Base-by-base conservation (phyloP, 2,797 vertebrate species). In the Paramormyrops hopkinsi region DNA sequence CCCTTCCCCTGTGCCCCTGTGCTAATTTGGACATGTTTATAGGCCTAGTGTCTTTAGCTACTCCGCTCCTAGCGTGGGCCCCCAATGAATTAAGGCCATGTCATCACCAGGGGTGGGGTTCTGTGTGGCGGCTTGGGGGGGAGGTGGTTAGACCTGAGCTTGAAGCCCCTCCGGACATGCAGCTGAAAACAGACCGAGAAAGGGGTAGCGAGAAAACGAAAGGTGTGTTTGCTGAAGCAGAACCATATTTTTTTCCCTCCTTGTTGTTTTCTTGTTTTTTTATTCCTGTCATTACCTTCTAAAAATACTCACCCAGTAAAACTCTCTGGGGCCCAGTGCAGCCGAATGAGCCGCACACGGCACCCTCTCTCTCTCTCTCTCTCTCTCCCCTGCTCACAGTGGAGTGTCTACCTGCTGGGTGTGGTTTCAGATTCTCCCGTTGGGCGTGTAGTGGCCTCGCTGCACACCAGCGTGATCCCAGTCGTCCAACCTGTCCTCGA, bases 161-260 rank as follows among this genome's bases (percentile, higher is more conserved):
- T 37, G 69, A 76, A 46, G 79, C 79, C 79, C 79, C 46, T 83
- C 6, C 41, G 41, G 41, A 50, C 54, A 62, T 79, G 56, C 79
- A 54, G 41, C 53, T 62, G 51, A 29, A 88, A 90, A 65, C 37
- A 51, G 56, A 53, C 88, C 89, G 90, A 91, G 91, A 92, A 95
- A 94, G 91, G 91, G 94, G 94, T 94, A 94, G 93, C 25, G 93
- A 94, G 95, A 91, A 95, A 92, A 91, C 87, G 87, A 22, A 44
- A 48, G 69, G 73, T 65, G 89, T 73, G 73, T 62, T 89, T 88
- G 85, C 76, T 93, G 92, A 91, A 92, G 91, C 89, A 90, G 93
- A 93, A 92, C 76, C 69, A 41, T 76, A 6, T 69, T 69, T 69
- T 69, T 69, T 29, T 12, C 25, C 14, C 65, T 69, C 17, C 69